These are phyloP conservation scores for Lates japonicus DNA, from an alignment of 2,797 vertebrate species.

Conservation along the genomic window DNA sequence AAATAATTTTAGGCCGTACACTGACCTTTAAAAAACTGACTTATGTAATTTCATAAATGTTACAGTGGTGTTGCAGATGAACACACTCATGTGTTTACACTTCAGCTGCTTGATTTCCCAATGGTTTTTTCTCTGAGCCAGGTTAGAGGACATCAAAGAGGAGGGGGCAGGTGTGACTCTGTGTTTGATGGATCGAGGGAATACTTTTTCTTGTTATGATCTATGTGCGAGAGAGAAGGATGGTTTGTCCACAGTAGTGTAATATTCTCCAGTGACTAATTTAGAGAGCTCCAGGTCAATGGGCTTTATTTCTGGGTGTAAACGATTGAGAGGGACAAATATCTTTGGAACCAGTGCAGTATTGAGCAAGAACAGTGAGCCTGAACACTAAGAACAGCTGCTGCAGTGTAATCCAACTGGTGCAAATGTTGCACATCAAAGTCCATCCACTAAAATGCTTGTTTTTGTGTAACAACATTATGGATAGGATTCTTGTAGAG, in stretches of 20 bases:
- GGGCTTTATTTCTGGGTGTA: no score
- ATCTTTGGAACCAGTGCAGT: no score
- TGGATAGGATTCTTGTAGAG: no score
- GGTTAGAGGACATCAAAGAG: constrained; percentile 13
- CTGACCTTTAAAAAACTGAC: constrained; percentile 12
- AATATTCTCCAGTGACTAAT: not conserved
- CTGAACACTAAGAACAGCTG: no score
- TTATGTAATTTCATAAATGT: constrained; percentile 28
- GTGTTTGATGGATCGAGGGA: constrained; percentile 21
- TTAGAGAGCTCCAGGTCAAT: no score
- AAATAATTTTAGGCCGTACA: constrained; percentile 8
- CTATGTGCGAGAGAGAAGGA: not conserved
- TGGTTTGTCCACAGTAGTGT: not conserved
- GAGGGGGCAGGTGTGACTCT: constrained; percentile 37
- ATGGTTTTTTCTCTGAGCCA: constrained; percentile 14
- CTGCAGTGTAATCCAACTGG: no score
- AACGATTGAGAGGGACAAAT: no score
- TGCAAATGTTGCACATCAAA: no score
- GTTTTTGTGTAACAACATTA: no score
- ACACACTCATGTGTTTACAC: constrained; percentile 6
- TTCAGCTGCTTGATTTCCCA: constrained; percentile 31
- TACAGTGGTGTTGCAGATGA: not conserved
- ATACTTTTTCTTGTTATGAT: constrained; percentile 9
- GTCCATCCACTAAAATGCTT: no score
- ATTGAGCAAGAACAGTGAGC: no score